phyloP scores from a whole-genome alignment of 2,888 invertebrate species.

The Dryococelus australis region DNA sequence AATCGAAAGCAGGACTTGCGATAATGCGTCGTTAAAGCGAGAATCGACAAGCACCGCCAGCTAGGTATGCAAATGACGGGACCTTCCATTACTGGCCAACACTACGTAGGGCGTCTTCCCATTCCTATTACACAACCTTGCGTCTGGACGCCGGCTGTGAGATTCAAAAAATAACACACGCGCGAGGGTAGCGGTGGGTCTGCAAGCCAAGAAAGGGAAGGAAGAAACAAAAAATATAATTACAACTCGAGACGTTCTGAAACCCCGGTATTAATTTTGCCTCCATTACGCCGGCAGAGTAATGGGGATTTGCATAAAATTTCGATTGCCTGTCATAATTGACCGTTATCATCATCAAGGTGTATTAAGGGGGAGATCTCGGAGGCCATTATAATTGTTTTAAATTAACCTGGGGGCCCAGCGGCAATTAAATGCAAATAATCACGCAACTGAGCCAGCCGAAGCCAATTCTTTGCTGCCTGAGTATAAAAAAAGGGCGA shows the following conservation, averaged over 20 bases:
- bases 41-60: not conserved
- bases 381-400: conserved; percentile 28
- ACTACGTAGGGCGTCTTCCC: not conserved
- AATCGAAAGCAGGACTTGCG: too few species aligned
- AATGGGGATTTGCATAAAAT: conserved; percentile 26
- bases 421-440: conserved; percentile 27
- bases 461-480: not conserved
- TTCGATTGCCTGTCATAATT: conserved; percentile 24
- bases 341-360: conserved; percentile 28
- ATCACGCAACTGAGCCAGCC: not conserved
- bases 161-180: not conserved
- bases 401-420: not conserved
- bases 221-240: not conserved
- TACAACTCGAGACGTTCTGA: not conserved
- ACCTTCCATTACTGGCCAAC: not conserved
- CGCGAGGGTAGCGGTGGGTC: not conserved
- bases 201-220: not conserved
- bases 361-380: conserved; percentile 20
- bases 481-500: not conserved
- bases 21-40: too few species aligned
- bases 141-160: not conserved
- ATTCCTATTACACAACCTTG: not conserved
- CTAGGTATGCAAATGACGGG: not conserved
- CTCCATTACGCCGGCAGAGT: conserved; percentile 20
- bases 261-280: conserved; percentile 1